These are phyloP conservation scores for Bellardia bayeri DNA, from an alignment of 2,888 invertebrate genomes.

Conservation along the genomic window DNA sequence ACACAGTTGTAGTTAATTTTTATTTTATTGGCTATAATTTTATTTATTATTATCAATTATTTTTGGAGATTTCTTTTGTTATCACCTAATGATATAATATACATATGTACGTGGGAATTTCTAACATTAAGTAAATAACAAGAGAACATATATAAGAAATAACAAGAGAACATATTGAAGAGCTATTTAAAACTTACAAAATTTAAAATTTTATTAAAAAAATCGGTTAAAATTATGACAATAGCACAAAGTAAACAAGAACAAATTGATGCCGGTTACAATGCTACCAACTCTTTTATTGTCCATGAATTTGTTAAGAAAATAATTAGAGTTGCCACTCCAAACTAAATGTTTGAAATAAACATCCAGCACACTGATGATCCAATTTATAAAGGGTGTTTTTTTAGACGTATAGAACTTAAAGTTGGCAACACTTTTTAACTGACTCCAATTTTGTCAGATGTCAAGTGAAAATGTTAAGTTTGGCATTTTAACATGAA, in stretches of 20 bases:
- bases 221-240: not conserved
- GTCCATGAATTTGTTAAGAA: not conserved
- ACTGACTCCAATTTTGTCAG: too few relatives aligned
- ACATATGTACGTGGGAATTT: not conserved
- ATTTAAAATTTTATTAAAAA: not conserved
- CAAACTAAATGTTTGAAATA: not conserved
- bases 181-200: not conserved
- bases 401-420: too few relatives aligned
- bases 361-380: too few relatives aligned
- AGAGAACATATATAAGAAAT: not conserved
- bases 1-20: not conserved
- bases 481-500: too few relatives aligned
- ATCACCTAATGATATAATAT: constrained; percentile 2
- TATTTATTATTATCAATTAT: constrained; percentile 43
- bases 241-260: not conserved
- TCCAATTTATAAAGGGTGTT: too few relatives aligned
- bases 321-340: not conserved
- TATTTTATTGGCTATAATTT: not conserved
- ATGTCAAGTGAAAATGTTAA: too few relatives aligned
- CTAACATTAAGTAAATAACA: not conserved
- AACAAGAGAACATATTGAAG: not conserved
- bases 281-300: not conserved
- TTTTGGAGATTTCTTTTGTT: constrained; percentile 12
- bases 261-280: constrained; percentile 10
- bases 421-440: too few relatives aligned